Evolutionary conservation across 1,140 invertebrate genomes (phyloP), one percentile per base, ranked within the genome.

Genomic region (Sminthurinus signatus): DNA sequence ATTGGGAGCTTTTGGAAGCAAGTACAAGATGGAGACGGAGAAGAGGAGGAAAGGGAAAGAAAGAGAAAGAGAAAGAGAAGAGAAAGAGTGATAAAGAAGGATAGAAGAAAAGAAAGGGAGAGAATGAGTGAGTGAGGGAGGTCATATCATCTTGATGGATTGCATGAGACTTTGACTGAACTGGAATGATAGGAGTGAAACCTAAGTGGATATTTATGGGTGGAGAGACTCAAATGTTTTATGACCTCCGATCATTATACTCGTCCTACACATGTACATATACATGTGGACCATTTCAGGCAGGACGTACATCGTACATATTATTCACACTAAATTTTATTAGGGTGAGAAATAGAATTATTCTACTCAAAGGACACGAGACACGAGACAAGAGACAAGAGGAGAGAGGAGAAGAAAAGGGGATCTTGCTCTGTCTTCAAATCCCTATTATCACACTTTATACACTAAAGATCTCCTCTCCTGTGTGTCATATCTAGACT

Each of bases 201-300:
- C 52, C 58, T 64, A 65, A 58, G 58, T 58, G 67, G 58, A 65
- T 64, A 59, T 65, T 65, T 69, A 65, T 62, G 62, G 28, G 59
- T 48, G 61, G 62, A 62, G 62, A 65, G 62, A 62, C 52, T 65
- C 67, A 69, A 69, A 69, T 69, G 67, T 69, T 69, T 69, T 69
- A 69, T 65, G 62, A 58, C 67, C 62, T 60, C 46, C 60, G 52
- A 69, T 69, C 62, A 69, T 69, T 69, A 65, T 64, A n/a, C n/a
- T 57, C 57, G 23, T 25, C 48, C 5, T 46, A 17, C 44, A 5
- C 44, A 46, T 46, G 44, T 4, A 46, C 5, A 46, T 8, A 39
- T 8, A 39, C 17, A 39, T 39, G 36, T 39, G 8, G 8, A 39
- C 36, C 36, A n/a, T n/a, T n/a, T n/a, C 58, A 28, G 51, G 42